Evolutionary conservation across 2,113 vertebrate genomes (phyloP), one percentile per base, ranked within the genome.

Genomic region (Colistium nudipinnis): DNA sequence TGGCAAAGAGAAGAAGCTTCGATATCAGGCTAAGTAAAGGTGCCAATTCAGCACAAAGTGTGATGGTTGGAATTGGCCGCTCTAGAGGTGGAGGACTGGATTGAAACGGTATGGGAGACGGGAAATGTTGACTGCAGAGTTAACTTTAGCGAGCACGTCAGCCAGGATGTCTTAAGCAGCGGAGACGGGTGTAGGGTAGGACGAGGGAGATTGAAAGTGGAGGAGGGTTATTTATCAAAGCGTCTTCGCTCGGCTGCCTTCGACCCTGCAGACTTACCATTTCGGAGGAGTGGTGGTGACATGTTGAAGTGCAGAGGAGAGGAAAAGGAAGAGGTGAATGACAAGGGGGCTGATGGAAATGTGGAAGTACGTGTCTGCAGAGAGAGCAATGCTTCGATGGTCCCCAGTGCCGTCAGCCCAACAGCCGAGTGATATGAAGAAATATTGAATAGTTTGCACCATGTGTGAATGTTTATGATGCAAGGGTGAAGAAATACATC

Each of bases 191-290:
- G 43, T 16, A 48, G 60, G 65, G 48, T 74, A 48, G 62, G 53
- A 69, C 69, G 70, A 38, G 41, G 25, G 45, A 56, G 69, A 77
- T 61, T 75, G 62, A 60, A 69, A 69, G 62, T 56, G 51, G 44
- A 62, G 45, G 62, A 69, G 77, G 45, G 71, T 74, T 67, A 82
- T 82, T 70, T 80, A 53, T 77, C 70, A 77, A 77, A 74, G 31
- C 28, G 65, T 71, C 61, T 52, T 74, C 64, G 64, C 57, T 54
- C 53, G 31, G 57, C 39, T 64, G 60, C 52, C 53, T 70, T 65
- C 64, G 53, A 38, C 65, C 38, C 54, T 27, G 48, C 16, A 51
- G 62, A 27, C 64, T 52, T 69, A 71, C 52, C 74, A 64, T 81
- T 14, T 54, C 19, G 20, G 52, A 60, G 60, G 48, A 55, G 60